phyloP scores from a whole-genome alignment of 1,140 invertebrate species.

The Drosophila mauritiana region DNA sequence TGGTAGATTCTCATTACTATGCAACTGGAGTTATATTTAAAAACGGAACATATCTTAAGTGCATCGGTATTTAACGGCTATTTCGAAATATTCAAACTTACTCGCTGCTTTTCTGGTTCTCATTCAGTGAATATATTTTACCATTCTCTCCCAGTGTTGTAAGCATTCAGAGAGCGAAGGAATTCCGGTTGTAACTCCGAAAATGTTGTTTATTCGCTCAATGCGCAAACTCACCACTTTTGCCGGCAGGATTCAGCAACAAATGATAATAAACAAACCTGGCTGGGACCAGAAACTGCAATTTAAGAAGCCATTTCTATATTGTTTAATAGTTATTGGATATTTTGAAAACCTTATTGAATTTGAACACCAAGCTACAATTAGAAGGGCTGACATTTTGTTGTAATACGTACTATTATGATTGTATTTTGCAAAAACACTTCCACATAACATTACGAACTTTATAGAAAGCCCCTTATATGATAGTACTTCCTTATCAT shows the following conservation, averaged over 20 bases:
- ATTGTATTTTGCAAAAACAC: too few species aligned
- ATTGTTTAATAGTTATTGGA: too few species aligned
- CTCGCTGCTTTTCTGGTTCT: conserved; percentile 57
- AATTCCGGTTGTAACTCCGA: conserved; percentile 66
- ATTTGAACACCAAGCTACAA: background rate
- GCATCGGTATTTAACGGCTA: conserved; percentile 58
- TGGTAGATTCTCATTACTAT: too few species aligned
- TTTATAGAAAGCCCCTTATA: too few species aligned
- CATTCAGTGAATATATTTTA: conserved; percentile 1
- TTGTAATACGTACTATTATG: too few species aligned
- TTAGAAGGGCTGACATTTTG: too few species aligned
- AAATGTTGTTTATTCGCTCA: conserved; percentile 29
- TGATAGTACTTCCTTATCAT: background rate
- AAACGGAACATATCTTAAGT: background rate
- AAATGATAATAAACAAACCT: conserved; percentile 75
- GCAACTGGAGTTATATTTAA: background rate
- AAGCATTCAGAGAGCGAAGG: conserved; percentile 48
- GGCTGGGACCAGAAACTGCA: background rate
- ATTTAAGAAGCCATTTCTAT: background rate
- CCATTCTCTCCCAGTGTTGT: conserved; percentile 6
- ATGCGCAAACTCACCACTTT: conserved; percentile 76
- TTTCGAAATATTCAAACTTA: conserved; percentile 49
- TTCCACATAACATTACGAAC: too few species aligned
- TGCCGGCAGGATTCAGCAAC: conserved; percentile 77
- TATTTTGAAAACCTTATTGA: too few species aligned